phyloP scores from a whole-genome alignment of 1,140 invertebrate species.

The Diabrotica virgifera region DNA sequence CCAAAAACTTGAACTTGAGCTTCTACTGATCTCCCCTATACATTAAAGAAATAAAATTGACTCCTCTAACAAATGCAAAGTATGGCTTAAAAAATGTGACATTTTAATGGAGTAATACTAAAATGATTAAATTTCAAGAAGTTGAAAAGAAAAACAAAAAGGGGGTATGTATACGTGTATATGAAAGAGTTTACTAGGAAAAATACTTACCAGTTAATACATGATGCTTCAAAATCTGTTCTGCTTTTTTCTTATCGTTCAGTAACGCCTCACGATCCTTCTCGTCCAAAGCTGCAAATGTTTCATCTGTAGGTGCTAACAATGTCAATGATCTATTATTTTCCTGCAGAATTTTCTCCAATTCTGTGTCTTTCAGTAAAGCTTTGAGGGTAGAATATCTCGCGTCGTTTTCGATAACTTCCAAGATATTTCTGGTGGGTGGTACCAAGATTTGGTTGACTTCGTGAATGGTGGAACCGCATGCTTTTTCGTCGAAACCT shows the following conservation, averaged over 20 bases:
- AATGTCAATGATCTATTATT: slow-evolving; percentile 52
- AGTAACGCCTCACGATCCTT: slow-evolving; percentile 46
- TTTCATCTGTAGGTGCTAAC: slow-evolving; percentile 63
- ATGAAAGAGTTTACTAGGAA: neutral
- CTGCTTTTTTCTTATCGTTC: slow-evolving; percentile 49
- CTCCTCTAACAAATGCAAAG: no score
- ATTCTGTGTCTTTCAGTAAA: slow-evolving; percentile 46
- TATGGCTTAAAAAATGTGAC: no score
- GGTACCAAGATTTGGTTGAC: slow-evolving; percentile 56
- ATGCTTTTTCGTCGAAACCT: slow-evolving; percentile 59
- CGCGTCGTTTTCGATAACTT: slow-evolving; percentile 48
- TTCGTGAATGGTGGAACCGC: slow-evolving; percentile 60
- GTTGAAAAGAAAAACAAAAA: neutral
- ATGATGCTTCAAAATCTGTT: slow-evolving; percentile 51
- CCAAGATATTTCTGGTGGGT: slow-evolving; percentile 51
- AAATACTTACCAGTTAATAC: slow-evolving; percentile 50
- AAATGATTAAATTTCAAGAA: no score
- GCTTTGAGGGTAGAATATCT: slow-evolving; percentile 50
- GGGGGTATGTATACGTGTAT: neutral
- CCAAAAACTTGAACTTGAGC: no score
- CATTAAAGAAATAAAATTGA: no score
- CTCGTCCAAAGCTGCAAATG: slow-evolving; percentile 54
- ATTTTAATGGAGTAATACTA: no score
- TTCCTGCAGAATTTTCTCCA: slow-evolving; percentile 49
- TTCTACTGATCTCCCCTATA: no score